Base-by-base conservation (phyloP, 2,113 vertebrate genomes). In the Manacus vitellinus region DNA sequence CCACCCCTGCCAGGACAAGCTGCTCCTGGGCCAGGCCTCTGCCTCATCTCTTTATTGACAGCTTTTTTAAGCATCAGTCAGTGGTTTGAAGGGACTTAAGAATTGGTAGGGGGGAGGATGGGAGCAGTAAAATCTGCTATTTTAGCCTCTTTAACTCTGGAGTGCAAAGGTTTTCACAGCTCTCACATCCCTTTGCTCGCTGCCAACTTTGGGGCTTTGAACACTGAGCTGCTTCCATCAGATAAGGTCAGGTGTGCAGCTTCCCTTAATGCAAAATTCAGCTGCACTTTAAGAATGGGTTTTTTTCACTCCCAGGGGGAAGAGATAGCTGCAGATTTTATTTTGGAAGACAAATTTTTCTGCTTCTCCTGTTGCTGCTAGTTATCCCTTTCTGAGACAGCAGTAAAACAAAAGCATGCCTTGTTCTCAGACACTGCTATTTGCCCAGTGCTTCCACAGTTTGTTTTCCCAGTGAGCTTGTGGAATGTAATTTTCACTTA, bases 401-500 rank as follows among this genome's bases (percentile, higher is more conserved):
- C 52, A 96, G 58, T 63, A 47, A 56, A 70, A 71, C 73, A 78
- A 81, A 92, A 95, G 88, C 80, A 31, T 20, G 49, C 73, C 70
- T 91, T 85, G 70, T 86, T 94, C 89, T 59, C 89, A 86, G 78
- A 18, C 58, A 5, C 39, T 62, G 84, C 79, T 74, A 25, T 68
- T 95, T 93, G 87, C 95, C 78, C 83, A 58, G 49, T 73, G 72
- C 92, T 95, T 82, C 93, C 73, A 80, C 71, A 80, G 80, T 77
- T 89, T 73, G 90, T 79, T 92, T 80, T 83, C 68, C 90, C 82
- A 94, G 55, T 83, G 63, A 96, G 80, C 68, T 47, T 58, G 85
- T 82, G 77, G 88, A 88, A 91, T 80, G 37, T 73, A 61, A 85
- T 83, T 97, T 88, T 66, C 95, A 61, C 95, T 83, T 95, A 58